Evolutionary conservation across 1,140 invertebrate genomes (phyloP), one percentile per base, ranked within the genome.

Genomic region (Nasonia giraulti): DNA sequence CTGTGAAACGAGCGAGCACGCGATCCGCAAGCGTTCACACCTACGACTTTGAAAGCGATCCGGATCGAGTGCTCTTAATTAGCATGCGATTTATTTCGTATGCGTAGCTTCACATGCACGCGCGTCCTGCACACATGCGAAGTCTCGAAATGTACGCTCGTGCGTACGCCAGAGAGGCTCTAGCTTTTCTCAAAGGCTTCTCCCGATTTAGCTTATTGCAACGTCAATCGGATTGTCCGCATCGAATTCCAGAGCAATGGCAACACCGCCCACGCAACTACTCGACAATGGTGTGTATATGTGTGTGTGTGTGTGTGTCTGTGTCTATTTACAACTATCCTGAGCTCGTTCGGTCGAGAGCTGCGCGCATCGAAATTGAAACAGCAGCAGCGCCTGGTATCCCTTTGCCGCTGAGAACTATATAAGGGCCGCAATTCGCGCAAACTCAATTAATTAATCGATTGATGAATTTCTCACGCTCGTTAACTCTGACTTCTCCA

Each of bases 401-500:
- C 66, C 69, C 69, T 71, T 71, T 71, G 69, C 69, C 69, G 10
- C 68, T 27, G 27, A 17, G 68, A n/a, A 71, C 68, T 17, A 66
- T 44, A 50, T 55, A 23, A 62, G 44, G 20, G 47, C 12, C 0
- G 47, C 47, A 27, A 71, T 80, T 71, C 71, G 23, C 71, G 23
- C 7, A 50, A 68, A 77, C 37, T 83, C 55, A 37, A 83, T 83
- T 76, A 76, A 76, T 82, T 83, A 33, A 77, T 77, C 74, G 81
- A 68, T 68, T 75, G 81, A 44, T 33, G n/a, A 76, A 83, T 77
- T 83, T 77, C 47, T 75, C 50, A 62, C 47, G 69, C 80, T 82
- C 47, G 80, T 82, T 82, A 82, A 47, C 33, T 73, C 20, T 1
- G 20, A 4, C 20, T 47, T 37, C 69, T 81, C 44, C 2, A 71